Evolutionary conservation across 2,888 invertebrate genomes (phyloP).

Genomic region (Pammene fasciana): DNA sequence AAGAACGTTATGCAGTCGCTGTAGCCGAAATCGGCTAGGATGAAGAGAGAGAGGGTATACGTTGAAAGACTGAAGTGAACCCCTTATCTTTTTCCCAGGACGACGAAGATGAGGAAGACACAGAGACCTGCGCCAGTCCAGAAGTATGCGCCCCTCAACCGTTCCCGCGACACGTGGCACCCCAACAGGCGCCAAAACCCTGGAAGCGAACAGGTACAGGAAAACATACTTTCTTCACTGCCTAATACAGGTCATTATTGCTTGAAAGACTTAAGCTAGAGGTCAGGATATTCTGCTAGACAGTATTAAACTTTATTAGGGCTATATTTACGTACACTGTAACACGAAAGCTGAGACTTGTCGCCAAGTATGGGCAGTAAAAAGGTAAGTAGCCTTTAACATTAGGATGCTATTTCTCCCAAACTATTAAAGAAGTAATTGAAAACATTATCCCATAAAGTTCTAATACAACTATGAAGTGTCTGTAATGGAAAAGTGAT

Average conservation of each 20-base stretch:
- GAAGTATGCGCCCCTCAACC: constrained; percentile 75
- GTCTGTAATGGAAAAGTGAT: not conserved
- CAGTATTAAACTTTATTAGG: not conserved
- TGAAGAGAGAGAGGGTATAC: too few species aligned
- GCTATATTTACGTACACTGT: not conserved
- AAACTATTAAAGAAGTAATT: too few species aligned
- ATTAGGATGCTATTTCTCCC: not conserved
- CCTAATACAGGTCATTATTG: not conserved
- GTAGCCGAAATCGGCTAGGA: too few species aligned
- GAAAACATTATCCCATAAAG: not conserved
- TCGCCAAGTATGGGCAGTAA: too few species aligned
- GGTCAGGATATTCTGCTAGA: not conserved
- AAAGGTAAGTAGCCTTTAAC: not conserved
- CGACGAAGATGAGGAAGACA: constrained; percentile 79
- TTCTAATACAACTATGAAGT: constrained; percentile 1
- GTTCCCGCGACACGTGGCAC: constrained; percentile 72
- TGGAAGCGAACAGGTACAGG: constrained; percentile 80
- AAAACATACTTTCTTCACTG: too few species aligned
- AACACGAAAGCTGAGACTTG: too few species aligned
- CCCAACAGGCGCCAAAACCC: constrained; percentile 74
- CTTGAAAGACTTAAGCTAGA: not conserved
- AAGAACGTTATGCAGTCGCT: too few species aligned
- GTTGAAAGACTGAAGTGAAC: not conserved
- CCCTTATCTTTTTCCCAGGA: constrained; percentile 58
- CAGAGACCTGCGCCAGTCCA: constrained; percentile 73